phyloP scores from a whole-genome alignment of 1,140 invertebrate genomes.

The Lycorma delicatula region DNA sequence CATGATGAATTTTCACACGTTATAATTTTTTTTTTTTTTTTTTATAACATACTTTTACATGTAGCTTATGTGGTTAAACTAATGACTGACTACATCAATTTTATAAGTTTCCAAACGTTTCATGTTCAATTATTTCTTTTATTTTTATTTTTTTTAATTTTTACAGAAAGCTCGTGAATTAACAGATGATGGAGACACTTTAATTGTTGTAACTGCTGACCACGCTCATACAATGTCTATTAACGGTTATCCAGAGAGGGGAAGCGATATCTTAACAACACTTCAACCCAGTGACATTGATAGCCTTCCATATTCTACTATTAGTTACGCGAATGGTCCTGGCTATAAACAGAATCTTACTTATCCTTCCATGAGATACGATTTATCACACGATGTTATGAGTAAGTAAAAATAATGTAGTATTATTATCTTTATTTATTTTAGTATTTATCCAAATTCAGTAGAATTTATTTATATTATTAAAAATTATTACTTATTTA shows the following conservation, averaged over 20 bases:
- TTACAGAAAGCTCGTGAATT: constrained; percentile 6
- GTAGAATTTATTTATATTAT: too few relatives aligned
- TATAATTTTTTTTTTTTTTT: neutral
- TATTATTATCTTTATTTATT: too few relatives aligned
- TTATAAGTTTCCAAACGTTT: neutral
- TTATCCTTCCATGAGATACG: constrained; percentile 21
- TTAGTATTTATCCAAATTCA: too few relatives aligned
- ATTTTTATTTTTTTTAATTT: neutral
- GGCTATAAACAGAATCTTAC: constrained; percentile 37
- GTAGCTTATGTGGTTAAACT: neutral
- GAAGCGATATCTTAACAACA: constrained; percentile 50
- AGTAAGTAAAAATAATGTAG: too few relatives aligned
- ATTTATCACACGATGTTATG: too few relatives aligned
- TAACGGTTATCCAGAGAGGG: constrained; percentile 57
- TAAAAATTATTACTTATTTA: too few relatives aligned
- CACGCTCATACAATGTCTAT: constrained; percentile 55
- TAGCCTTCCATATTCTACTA: constrained; percentile 39
- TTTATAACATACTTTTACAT: neutral
- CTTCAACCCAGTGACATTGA: constrained; percentile 25
- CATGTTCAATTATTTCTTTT: too few relatives aligned
- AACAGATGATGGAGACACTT: constrained; percentile 7
- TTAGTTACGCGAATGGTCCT: constrained; percentile 41
- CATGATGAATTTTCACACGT: neutral
- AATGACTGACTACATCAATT: neutral
- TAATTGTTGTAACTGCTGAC: constrained; percentile 53